Evolutionary conservation across 2,113 vertebrate species (phyloP).

Genomic region (Tapirus terrestris): DNA sequence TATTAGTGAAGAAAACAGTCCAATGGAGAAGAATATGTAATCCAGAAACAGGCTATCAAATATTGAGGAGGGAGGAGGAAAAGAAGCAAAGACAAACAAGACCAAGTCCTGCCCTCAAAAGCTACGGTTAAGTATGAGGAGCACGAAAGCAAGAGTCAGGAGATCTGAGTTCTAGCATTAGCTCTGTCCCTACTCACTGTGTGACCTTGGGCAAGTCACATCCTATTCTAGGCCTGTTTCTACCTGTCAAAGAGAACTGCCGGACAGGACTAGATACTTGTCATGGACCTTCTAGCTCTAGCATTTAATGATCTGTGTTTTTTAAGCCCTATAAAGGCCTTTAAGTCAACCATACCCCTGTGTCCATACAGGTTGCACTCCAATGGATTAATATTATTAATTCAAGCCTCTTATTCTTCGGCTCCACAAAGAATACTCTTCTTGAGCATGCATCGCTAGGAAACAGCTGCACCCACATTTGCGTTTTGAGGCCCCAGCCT

Average conservation of each 20-base stretch:
- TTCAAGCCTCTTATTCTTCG: neutral
- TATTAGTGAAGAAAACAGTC: neutral
- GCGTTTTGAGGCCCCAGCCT: neutral
- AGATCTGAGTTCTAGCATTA: neutral
- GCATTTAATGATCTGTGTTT: neutral
- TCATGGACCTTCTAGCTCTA: neutral
- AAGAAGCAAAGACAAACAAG: neutral
- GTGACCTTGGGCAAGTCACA: neutral
- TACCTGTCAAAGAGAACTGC: neutral
- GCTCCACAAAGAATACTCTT: neutral
- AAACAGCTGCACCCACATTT: neutral
- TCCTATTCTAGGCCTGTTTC: neutral
- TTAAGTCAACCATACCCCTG: neutral
- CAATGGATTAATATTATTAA: neutral
- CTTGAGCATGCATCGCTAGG: neutral
- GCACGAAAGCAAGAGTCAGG: neutral
- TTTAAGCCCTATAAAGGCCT: neutral
- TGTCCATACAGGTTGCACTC: neutral
- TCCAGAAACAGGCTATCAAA: neutral
- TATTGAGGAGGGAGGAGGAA: neutral
- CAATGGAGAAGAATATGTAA: neutral
- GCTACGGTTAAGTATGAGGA: neutral
- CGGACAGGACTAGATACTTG: neutral
- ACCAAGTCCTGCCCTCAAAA: neutral
- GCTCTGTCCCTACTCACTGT: neutral